These are phyloP conservation scores for Heliconius hortense DNA, from an alignment of 2,888 invertebrate genomes.

Conservation along the genomic window DNA sequence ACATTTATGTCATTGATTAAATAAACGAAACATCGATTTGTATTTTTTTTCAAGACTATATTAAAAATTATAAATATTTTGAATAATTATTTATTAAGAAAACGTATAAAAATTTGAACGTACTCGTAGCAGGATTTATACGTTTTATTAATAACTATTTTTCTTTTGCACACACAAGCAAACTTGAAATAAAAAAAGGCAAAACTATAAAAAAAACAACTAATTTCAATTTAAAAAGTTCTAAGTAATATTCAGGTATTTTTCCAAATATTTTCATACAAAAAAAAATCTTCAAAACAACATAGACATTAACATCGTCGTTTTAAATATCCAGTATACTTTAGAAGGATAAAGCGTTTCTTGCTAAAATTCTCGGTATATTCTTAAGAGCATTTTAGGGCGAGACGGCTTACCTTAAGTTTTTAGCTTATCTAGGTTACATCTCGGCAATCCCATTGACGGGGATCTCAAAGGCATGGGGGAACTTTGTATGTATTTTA, in stretches of 20 bases:
- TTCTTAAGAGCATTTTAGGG: slow-evolving; percentile 36
- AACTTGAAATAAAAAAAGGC: not conserved
- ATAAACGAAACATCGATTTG: too few species aligned
- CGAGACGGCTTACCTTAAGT: slow-evolving; percentile 40
- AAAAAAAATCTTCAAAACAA: not conserved
- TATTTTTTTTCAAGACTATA: too few species aligned
- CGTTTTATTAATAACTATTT: too few species aligned
- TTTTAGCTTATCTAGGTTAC: slow-evolving; percentile 60
- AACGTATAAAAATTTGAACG: too few species aligned
- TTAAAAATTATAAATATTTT: too few species aligned
- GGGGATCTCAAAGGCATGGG: slow-evolving; percentile 45
- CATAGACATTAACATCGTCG: not conserved
- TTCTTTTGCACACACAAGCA: not conserved
- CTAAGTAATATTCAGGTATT: not conserved
- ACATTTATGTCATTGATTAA: too few species aligned
- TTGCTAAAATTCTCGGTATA: slow-evolving; percentile 29
- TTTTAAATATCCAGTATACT: slow-evolving; percentile 8
- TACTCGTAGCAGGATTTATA: too few species aligned
- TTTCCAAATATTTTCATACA: not conserved
- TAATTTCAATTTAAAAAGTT: not conserved
- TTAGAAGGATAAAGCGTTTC: slow-evolving; percentile 15
- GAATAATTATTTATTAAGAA: too few species aligned
- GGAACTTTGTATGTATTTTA: slow-evolving; percentile 29
- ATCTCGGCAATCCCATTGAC: slow-evolving; percentile 56
- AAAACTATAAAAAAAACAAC: not conserved